Conservation (phyloP, 2,113 vertebrate species). For the Pithys albifrons region DNA sequence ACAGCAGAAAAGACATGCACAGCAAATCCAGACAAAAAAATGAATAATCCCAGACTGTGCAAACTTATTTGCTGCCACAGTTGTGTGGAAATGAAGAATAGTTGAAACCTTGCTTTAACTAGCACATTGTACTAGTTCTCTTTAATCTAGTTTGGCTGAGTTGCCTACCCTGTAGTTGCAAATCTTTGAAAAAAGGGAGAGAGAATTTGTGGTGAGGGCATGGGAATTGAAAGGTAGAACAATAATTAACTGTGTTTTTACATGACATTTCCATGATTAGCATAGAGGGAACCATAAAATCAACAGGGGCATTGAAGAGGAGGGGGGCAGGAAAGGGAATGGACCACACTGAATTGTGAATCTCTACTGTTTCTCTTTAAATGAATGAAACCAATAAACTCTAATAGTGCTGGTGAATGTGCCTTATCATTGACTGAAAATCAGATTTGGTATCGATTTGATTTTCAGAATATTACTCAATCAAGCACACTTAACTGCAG, state of each 20-base stretch:
- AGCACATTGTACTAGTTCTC: background rate
- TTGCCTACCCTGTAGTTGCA: background rate
- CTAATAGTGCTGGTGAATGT: slow-evolving; percentile 32
- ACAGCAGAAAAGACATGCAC: background rate
- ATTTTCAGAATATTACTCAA: slow-evolving; percentile 60
- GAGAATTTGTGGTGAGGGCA: background rate
- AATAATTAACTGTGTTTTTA: background rate
- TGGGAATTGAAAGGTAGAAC: background rate
- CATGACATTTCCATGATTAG: background rate
- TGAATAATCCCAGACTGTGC: background rate
- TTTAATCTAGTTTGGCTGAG: background rate
- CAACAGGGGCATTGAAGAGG: background rate
- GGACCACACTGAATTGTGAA: background rate
- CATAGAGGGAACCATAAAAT: background rate
- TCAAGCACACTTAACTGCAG: slow-evolving; percentile 41
- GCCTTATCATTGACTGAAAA: slow-evolving; percentile 50
- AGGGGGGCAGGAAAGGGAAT: background rate
- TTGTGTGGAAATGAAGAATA: background rate
- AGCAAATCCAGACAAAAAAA: background rate
- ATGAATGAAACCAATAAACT: slow-evolving; percentile 54
- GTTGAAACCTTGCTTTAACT: background rate
- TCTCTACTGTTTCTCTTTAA: slow-evolving; percentile 15
- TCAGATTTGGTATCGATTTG: slow-evolving; percentile 55
- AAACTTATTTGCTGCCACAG: background rate
- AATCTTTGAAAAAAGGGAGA: background rate